Base-by-base conservation (phyloP, 35 echinoderm and acorn worm species). In the Amphiura filiformis region DNA sequence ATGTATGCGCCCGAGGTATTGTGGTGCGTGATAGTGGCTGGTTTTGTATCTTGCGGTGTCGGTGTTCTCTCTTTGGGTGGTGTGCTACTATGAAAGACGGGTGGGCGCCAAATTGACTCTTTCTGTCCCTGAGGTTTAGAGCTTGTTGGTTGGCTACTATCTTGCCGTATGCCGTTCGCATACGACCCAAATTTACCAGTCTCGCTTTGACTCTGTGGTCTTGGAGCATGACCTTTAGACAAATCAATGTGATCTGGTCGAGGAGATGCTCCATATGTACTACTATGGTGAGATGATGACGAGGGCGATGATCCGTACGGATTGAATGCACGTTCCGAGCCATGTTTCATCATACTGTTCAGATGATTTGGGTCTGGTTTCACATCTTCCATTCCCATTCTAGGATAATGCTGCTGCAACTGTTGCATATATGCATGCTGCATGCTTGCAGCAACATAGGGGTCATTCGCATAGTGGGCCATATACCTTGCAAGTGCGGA, bases 361-460 rank as follows among this genome's bases (percentile, higher is more conserved):
- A 96, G 65, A 34, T 91, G 86, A n/a, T 84, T 81, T 56, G 86
- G 81, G 37, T 96, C 94, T 4, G 94, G 94, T 88, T 96, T 96
- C 47, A 96, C 81, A 85, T 96, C 94, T 17, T 86, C 78, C 57
- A 70, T 81, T 38, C 81, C 79, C 75, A 93, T 75, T 78, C 78
- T 39, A 1, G 81, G 75, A 57, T 92, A 96, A 42, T 96, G 86
- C 31, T 40, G 83, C 30, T 56, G 79, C 23, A 89, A 75, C 39
- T 70, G 61, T n/a, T 83, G 86, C 90, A 92, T 92, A 78, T 89
- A 96, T 18, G 90, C 76, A 52, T 91, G 83, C 35, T 82, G 39
- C 17, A 83, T 75, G 17, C 36, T 70, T 15, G 61, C 34, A 38
- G 80, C 81, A 32, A 80, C 78, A 75, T 91, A 91, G 0, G 89